Percentiles rank a stretch among this genome's conserved stretches.
These are phyloP conservation scores for Crenuchus spilurus DNA, from an alignment of 2,797 vertebrate species.

Conservation along the genomic window DNA sequence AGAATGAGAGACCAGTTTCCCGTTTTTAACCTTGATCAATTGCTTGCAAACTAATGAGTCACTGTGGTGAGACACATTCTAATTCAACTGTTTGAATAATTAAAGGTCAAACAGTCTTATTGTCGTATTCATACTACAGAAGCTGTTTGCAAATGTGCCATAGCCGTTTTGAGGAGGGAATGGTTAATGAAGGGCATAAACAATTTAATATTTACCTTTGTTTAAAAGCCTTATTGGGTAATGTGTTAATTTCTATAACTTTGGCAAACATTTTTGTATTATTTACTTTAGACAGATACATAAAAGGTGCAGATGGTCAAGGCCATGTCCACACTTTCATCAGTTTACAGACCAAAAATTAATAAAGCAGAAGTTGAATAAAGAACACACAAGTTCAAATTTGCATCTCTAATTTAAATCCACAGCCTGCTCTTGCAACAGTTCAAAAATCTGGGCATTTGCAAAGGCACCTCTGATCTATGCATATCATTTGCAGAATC, in stretches of 20 bases:
- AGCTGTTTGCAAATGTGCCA: background rate
- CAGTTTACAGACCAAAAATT: no score
- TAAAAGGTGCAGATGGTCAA: no score
- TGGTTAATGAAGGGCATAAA: background rate
- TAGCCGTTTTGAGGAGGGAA: background rate
- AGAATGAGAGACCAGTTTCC: background rate
- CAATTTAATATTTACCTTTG: no score
- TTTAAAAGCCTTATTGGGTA: no score
- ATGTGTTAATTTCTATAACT: no score
- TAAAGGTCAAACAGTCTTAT: background rate
- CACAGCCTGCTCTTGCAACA: background rate
- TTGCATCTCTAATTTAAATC: background rate
- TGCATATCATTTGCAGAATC: slow-evolving; percentile 18
- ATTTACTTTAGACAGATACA: background rate
- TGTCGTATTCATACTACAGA: background rate
- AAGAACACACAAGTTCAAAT: no score
- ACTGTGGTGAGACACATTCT: background rate
- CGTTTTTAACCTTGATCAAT: background rate
- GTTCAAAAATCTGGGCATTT: background rate
- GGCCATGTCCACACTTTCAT: background rate
- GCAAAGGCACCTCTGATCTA: slow-evolving; percentile 8
- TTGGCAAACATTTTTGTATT: background rate
- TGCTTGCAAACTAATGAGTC: background rate
- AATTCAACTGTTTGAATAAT: background rate
- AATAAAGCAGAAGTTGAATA: background rate